Base-by-base conservation (phyloP, 2,888 invertebrate species). In the Lathronympha strigana region DNA sequence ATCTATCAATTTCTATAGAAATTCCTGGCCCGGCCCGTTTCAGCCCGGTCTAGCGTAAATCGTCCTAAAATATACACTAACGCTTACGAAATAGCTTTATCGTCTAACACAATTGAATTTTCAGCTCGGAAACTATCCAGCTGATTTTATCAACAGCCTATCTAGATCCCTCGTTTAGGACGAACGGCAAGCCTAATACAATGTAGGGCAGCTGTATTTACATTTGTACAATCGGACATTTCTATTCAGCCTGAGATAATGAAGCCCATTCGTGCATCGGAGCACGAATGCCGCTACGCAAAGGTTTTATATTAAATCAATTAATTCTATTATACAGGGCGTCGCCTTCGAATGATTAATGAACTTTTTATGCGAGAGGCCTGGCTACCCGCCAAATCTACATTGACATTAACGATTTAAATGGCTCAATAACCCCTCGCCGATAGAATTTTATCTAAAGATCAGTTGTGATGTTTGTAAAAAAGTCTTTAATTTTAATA, bases 301-400 rank as follows among this genome's bases (percentile, higher is more conserved):
- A 61, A 54, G 61, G 58, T 66, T 76, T 76, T 75, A 76, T 76
- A 76, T 73, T 74, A 78, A 83, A 82, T 81, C 78, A 82, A 81
- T 81, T 74, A 78, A 83, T 82, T 81, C 78, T 81, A 81, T 81
- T 79, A 81, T 71, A 71, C 66, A 54, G 64, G 67, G 71, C 68
- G 69, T 71, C 73, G 74, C 71, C 61, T 71, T 76, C 70, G 68
- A 58, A 79, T 84, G 82, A 84, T 84, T 82, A 83, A 86, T 82
- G 78, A 77, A 79, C 72, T 81, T 84, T 83, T 83, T 81, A 81
- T 81, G 75, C 75, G 67, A 61, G 66, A 47, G 64, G 25, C 68
- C 68, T 84, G 84, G 84, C 81, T 68, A 57, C 68, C 71, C 70
- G 83, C 84, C 84, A 84, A 84, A 80, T 83, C 77, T 79, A 76